Base-by-base conservation (phyloP, 2,888 invertebrate species). In the Microctonus aethiopoides region DNA sequence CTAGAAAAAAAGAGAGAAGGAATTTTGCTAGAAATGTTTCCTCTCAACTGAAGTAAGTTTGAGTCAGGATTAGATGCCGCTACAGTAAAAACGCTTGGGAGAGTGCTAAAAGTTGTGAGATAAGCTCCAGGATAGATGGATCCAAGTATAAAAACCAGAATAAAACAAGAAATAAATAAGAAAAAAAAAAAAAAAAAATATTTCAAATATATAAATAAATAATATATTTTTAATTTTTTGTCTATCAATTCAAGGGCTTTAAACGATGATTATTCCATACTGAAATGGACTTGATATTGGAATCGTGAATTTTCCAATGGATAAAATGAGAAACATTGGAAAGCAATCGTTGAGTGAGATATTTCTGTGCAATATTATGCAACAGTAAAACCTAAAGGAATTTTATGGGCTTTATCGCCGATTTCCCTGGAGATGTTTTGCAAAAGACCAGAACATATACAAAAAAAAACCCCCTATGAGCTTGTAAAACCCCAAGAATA, bases 351-450 rank as follows among this genome's bases (percentile, higher is more conserved):
- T 24, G 56, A n/a, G n/a, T n/a, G n/a, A 2, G 3, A 39, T 39
- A 56, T 56, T 13, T 56, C 11, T 56, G 26, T 29, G 56, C 26
- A 56, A 56, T 26, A 11, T 56, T 56, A 56, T 56, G 56, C 56
- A 56, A 6, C 56, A 29, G n/a, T n/a, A 39, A n/a, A 39, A 56
- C 26, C 26, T 29, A 56, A 56, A 56, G 13, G 56, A 67, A 64
- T 63, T 64, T 26, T 46, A 41, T 57, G 22, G 70, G 67, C 57
- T 66, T 61, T 63, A 67, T 22, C 60, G 52, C 51, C 51, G 52
- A 51, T 56, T 56, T 71, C 59, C 64, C 69, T 56, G 13, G 57
- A 34, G 64, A 67, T 59, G 70, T 71, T 60, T 69, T 61, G 16
- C 60, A 59, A 29, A 36, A 54, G 29, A 29, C 29, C 26, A 29